A percentile compares a stretch with the other conserved stretches of the same genome.
Evolutionary conservation across 2,797 vertebrate genomes (phyloP).

Genomic region (Epinephelus awoara): DNA sequence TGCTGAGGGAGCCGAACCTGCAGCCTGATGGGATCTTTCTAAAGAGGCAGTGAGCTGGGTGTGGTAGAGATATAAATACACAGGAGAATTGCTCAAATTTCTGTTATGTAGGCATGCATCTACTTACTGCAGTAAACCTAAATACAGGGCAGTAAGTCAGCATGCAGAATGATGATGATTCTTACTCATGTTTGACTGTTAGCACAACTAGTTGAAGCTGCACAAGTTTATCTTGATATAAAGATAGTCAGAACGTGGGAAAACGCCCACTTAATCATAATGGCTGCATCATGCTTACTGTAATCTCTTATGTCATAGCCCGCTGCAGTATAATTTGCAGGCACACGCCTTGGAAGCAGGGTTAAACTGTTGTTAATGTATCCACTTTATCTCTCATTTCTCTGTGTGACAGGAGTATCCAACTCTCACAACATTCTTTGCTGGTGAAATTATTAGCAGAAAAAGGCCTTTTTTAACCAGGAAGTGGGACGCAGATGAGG

Average conservation of each 20-base stretch:
- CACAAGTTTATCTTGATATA: not conserved
- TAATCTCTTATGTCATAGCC: not conserved
- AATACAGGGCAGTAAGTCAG: no score
- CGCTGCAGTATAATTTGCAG: not conserved
- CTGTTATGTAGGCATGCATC: not conserved
- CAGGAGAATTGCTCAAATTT: not conserved
- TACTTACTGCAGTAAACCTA: no score
- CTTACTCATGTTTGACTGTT: not conserved
- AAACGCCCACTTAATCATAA: not conserved
- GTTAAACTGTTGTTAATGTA: not conserved
- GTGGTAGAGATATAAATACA: no score
- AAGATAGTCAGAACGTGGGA: not conserved
- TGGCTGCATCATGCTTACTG: not conserved
- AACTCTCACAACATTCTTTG: conserved; percentile 97
- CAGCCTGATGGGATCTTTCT: no score
- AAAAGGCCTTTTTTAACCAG: conserved; percentile 97
- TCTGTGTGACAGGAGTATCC: conserved; percentile 90
- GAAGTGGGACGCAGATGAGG: conserved; percentile 99
- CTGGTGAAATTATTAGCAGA: conserved; percentile 97
- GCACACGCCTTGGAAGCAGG: not conserved
- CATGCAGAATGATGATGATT: not conserved
- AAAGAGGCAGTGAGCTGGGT: no score
- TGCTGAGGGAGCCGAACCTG: no score
- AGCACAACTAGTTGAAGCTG: not conserved
- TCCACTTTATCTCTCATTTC: not conserved